Percentiles rank a stretch among this genome's conserved stretches.
These are phyloP conservation scores for Argopecten irradians DNA, from an alignment of 1,140 invertebrate species.

Conservation along the genomic window DNA sequence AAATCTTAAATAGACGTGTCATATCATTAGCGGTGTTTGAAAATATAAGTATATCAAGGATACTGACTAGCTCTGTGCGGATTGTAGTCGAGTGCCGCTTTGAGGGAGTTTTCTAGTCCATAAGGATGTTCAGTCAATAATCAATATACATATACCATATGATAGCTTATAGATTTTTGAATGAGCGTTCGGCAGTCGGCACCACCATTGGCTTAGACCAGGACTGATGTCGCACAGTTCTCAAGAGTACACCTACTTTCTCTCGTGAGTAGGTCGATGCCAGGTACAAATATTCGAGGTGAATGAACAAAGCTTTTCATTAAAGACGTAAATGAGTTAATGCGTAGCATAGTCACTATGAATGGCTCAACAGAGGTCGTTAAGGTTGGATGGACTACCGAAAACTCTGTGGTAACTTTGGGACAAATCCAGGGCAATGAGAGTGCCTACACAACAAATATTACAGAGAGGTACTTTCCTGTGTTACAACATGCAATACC, in stretches of 20 bases:
- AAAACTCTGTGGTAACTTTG: background rate
- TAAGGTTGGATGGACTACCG: background rate
- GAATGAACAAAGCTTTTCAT: too few relatives aligned
- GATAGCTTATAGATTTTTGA: background rate
- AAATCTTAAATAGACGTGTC: background rate
- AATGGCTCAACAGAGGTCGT: background rate
- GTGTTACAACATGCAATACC: slow-evolving; percentile 23
- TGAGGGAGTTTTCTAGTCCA: background rate
- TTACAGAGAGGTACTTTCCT: background rate
- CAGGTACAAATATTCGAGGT: too few relatives aligned
- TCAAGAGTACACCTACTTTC: background rate
- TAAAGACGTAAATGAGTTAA: background rate
- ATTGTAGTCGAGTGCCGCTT: background rate
- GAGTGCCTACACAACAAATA: background rate
- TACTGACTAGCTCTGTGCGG: background rate
- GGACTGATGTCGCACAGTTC: background rate
- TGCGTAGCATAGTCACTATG: background rate
- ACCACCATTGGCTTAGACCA: background rate
- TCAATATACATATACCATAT: background rate
- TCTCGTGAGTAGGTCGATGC: background rate
- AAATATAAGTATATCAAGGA: background rate
- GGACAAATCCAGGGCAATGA: background rate
- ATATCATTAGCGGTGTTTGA: background rate
- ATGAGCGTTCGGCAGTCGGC: background rate
- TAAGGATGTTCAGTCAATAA: slow-evolving; percentile 5